Evolutionary conservation across 1,140 invertebrate genomes (phyloP).

Genomic region (Homarus americanus): DNA sequence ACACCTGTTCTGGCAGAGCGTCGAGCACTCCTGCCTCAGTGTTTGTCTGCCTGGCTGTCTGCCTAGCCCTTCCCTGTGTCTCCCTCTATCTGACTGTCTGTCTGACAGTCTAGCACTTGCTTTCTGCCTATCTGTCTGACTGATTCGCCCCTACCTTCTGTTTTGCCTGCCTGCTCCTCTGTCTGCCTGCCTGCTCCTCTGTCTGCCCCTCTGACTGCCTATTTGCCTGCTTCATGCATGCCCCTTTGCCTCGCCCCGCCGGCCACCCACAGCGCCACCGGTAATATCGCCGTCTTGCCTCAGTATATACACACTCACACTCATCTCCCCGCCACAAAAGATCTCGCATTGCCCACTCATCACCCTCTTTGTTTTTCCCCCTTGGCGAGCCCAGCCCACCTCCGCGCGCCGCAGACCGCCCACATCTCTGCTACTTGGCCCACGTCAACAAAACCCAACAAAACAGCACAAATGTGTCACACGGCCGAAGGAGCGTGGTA

Average conservation of each 20-base stretch:
- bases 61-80: no score
- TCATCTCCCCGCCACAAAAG: conserved; percentile 59
- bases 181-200: background rate
- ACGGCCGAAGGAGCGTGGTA: conserved; percentile 39
- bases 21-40: no score
- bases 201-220: background rate
- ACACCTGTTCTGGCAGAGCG: background rate
- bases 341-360: conserved; percentile 62
- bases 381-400: conserved; percentile 22
- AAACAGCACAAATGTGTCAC: conserved; percentile 50
- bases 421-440: background rate
- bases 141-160: background rate
- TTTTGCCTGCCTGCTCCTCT: background rate
- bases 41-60: no score
- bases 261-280: background rate
- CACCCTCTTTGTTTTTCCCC: conserved; percentile 61
- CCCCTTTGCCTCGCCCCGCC: no score
- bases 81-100: no score
- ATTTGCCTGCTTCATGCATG: no score
- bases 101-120: no score
- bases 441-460: conserved; percentile 41
- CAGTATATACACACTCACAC: conserved; percentile 47
- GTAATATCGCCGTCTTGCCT: background rate
- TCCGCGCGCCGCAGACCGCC: background rate
- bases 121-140: no score